Base-by-base conservation (phyloP, 2,113 vertebrate genomes). In the Coturnix japonica region DNA sequence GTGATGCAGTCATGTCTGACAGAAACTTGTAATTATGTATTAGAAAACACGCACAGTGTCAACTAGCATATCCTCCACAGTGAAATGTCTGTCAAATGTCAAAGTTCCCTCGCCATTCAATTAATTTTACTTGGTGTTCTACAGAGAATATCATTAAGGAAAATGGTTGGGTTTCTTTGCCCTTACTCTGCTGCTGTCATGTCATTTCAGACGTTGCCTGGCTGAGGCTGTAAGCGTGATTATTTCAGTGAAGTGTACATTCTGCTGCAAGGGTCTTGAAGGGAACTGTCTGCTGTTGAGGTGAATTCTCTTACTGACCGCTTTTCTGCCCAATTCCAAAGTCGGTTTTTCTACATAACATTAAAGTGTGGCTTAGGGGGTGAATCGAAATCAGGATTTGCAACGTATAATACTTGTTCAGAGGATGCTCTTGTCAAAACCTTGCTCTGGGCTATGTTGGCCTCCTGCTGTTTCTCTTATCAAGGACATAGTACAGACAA, bases 261-360 rank as follows among this genome's bases (percentile, higher is more conserved):
- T 15, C 23, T 63, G 6, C 21, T 63, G 4, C 8, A 47, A 30
- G 16, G 23, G 5, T 65, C 20, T 1, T 53, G 30, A 46, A 82
- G 63, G 47, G 44, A 41, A 6, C 0, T 3, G 3, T 31, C 11
- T 30, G 0, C 13, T 44, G 3, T 21, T 54, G 37, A 21, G 5
- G 10, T 59, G 33, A 30, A 12, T 76, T 57, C 5, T 31, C 4
- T n/a, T 51, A 49, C 13, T 41, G 43, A 44, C 21, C 15, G 26
- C 30, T 60, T 11, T 37, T 31, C 9, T 53, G 23, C 15, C 16
- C 22, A 72, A 28, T 13, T 11, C 12, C 22, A 14, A 60, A 60
- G 8, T 9, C 26, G 2, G 4, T 39, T 12, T 66, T 49, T 61
- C 26, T 35, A 35, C 30, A 16, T 49, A 56, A 41, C 6, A 6